phyloP scores from a whole-genome alignment of 2,797 vertebrate genomes.

The Gadopsis bispinosus region DNA sequence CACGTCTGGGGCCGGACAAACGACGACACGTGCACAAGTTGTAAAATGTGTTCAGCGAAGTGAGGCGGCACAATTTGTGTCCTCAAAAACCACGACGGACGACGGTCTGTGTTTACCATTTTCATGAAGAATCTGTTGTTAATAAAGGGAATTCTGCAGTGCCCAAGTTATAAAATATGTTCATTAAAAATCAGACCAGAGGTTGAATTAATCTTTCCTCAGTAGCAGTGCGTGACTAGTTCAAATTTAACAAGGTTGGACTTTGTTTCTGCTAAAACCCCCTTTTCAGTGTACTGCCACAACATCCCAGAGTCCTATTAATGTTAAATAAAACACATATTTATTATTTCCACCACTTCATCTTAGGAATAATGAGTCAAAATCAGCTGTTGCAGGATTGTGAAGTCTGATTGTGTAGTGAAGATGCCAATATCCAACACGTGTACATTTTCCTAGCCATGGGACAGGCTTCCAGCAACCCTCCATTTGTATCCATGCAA shows the following conservation, averaged over 20 bases:
- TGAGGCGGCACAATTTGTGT: not conserved
- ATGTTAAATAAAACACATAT: not conserved
- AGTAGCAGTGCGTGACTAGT: not conserved
- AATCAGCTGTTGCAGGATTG: not conserved
- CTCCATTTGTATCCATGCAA: no score
- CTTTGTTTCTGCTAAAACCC: constrained; percentile 4
- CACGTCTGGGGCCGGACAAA: not conserved
- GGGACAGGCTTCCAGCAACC: no score
- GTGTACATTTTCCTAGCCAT: no score
- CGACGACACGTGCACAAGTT: not conserved
- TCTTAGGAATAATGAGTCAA: not conserved
- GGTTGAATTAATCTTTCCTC: constrained; percentile 8
- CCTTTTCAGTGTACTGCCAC: not conserved
- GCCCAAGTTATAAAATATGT: not conserved
- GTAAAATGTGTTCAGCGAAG: not conserved
- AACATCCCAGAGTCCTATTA: not conserved
- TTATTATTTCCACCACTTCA: no score
- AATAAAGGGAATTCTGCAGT: not conserved
- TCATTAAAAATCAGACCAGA: constrained; percentile 8
- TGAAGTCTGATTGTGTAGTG: not conserved
- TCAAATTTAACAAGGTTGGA: constrained; percentile 9
- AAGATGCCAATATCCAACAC: not conserved
- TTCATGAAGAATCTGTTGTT: not conserved
- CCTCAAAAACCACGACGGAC: not conserved
- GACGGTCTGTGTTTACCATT: not conserved